phyloP scores from a whole-genome alignment of 2,113 vertebrate genomes.

The Ctenomys sociabilis region DNA sequence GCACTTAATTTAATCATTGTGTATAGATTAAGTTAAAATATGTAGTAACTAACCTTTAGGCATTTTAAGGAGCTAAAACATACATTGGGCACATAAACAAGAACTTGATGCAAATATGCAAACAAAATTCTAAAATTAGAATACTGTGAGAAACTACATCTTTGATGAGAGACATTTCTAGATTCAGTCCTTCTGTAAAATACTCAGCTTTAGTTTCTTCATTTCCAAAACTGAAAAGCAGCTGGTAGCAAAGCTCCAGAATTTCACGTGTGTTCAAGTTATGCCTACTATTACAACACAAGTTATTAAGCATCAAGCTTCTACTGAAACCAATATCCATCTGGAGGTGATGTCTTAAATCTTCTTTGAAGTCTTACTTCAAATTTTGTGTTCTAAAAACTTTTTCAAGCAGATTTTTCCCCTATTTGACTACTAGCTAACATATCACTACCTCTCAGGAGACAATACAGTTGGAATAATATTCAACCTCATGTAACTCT shows the following conservation, averaged over 20 bases:
- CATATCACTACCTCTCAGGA: background rate
- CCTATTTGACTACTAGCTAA: background rate
- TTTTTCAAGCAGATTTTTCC: background rate
- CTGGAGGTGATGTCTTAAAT: background rate
- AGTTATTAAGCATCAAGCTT: constrained; percentile 57
- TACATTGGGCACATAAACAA: constrained; percentile 85
- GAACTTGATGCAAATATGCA: constrained; percentile 84
- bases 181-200: constrained; percentile 60
- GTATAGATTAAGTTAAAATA: constrained; percentile 82
- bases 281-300: constrained; percentile 26
- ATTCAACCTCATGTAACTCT: background rate
- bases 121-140: constrained; percentile 78
- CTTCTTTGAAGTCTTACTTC: background rate
- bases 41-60: constrained; percentile 80
- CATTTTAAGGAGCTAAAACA: constrained; percentile 86
- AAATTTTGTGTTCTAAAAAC: background rate
- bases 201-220: constrained; percentile 70
- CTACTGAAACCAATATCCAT: background rate
- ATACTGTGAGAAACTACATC: constrained; percentile 74
- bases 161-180: constrained; percentile 72
- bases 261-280: background rate
- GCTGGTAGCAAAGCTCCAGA: constrained; percentile 41
- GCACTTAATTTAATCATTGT: constrained; percentile 87
- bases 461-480: background rate
- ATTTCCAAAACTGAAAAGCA: constrained; percentile 69